Conservation (phyloP, 2,797 vertebrate genomes). For the Kryptopterus vitreolus region DNA sequence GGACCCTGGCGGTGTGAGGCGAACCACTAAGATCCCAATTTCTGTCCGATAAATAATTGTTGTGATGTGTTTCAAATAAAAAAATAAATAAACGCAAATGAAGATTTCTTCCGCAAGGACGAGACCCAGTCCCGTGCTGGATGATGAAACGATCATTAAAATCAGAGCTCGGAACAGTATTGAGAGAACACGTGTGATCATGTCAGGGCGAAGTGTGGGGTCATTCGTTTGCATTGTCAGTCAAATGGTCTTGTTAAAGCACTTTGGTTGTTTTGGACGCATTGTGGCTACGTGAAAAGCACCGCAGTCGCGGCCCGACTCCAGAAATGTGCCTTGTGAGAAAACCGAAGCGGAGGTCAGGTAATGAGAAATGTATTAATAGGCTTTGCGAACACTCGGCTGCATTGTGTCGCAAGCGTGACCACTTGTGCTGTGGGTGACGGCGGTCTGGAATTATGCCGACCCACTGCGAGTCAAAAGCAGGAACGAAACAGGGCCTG, state of each 20-base stretch:
- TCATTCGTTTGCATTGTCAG: not conserved
- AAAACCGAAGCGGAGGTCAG: not conserved
- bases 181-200: not conserved
- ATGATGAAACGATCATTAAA: not conserved
- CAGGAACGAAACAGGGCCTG: not conserved
- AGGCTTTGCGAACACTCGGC: not conserved
- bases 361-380: not conserved
- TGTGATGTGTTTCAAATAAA: not conserved
- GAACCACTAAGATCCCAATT: too few relatives aligned
- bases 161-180: not conserved
- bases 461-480: not conserved
- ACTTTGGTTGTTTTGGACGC: not conserved
- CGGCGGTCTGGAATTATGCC: not conserved
- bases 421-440: not conserved
- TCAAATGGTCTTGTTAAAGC: constrained; percentile 10
- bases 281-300: not conserved
- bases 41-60: not conserved
- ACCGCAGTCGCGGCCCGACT: not conserved
- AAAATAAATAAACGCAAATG: not conserved
- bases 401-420: not conserved
- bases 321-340: not conserved
- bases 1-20: too few relatives aligned
- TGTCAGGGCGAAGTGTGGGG: not conserved
- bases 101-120: too few relatives aligned
- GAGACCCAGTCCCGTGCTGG: too few relatives aligned